A percentile compares a stretch with the other conserved stretches of the same genome.
Conservation (phyloP, 2,797 vertebrate genomes). For the Synaphobranchus kaupii region DNA sequence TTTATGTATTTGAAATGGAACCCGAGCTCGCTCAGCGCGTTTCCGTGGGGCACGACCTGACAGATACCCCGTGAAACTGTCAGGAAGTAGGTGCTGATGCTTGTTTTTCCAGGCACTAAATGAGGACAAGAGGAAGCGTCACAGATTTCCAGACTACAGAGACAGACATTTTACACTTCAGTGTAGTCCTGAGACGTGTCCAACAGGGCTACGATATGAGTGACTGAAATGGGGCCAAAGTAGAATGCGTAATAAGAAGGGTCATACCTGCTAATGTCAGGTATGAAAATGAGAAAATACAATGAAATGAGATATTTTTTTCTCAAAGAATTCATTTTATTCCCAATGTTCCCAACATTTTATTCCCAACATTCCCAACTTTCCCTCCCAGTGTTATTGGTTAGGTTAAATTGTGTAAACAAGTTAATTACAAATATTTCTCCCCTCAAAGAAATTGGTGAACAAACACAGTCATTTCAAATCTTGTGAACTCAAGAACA, state of each 20-base stretch:
- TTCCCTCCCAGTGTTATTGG: too few species aligned
- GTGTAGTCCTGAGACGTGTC: neutral
- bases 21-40: neutral
- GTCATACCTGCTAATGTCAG: neutral
- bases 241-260: neutral
- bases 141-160: neutral
- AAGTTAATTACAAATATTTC: neutral
- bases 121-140: neutral
- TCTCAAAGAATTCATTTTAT: neutral
- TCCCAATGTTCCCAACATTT: neutral
- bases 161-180: neutral
- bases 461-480: neutral
- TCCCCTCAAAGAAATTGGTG: neutral
- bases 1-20: neutral
- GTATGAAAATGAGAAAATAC: neutral
- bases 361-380: too few species aligned
- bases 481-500: neutral
- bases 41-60: neutral
- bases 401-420: too few species aligned
- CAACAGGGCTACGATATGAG: neutral
- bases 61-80: neutral
- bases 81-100: neutral
- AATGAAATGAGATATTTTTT: neutral
- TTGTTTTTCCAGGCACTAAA: neutral
- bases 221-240: neutral